phyloP scores from a whole-genome alignment of 2,888 invertebrate genomes.

The Sepioteuthis lessoniana region DNA sequence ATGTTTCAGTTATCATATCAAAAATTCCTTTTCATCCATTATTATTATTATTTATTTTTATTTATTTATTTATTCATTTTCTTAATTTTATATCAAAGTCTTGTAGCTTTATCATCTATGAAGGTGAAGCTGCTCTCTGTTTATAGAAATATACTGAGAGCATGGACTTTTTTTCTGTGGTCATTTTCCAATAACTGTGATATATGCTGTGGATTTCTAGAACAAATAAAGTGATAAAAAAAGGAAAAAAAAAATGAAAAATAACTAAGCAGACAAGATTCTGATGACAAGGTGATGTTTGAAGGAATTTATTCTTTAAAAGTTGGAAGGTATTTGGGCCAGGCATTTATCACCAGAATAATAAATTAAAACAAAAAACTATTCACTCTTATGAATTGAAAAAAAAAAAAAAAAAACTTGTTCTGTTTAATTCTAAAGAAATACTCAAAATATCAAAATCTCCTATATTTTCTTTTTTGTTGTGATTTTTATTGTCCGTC shows the following conservation, averaged over 20 bases:
- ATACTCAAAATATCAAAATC: not conserved
- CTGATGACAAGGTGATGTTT: not conserved
- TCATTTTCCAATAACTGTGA: slow-evolving; percentile 44
- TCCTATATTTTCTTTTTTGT: not conserved
- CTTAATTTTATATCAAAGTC: not conserved
- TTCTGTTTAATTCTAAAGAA: not conserved
- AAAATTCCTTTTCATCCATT: not conserved
- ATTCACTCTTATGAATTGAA: not conserved
- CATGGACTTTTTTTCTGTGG: slow-evolving; percentile 2
- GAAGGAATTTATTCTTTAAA: not conserved
- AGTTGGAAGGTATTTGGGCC: not conserved
- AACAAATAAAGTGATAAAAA: not conserved
- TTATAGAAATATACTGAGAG: not conserved
- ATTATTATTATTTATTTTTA: not conserved
- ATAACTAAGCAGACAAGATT: not conserved
- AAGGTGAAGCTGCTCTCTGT: not conserved
- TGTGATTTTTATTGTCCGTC: not conserved
- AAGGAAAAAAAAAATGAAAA: too few species aligned
- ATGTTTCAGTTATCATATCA: too few species aligned
- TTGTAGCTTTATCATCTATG: not conserved
- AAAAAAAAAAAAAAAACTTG: not conserved
- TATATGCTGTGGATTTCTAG: slow-evolving; percentile 34
- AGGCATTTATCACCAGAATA: not conserved
- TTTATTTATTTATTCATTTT: not conserved
- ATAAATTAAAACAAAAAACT: not conserved